Evolutionary conservation across 2,797 vertebrate species (phyloP), one percentile per base, ranked within the genome.

Genomic region (Phoeniculus purpureus): DNA sequence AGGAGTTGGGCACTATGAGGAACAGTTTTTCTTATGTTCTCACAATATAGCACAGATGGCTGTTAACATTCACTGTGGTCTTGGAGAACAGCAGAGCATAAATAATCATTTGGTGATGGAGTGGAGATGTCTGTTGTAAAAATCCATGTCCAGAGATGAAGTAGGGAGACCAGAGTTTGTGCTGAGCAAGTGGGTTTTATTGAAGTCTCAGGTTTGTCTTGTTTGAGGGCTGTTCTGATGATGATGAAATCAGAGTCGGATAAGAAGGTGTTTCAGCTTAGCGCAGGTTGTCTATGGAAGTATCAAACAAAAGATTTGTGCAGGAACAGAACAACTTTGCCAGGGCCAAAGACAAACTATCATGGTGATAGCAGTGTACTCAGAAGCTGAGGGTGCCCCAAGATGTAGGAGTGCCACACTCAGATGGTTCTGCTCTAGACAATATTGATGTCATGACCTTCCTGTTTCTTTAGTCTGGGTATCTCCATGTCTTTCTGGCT

Each of bases 381-480:
- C 2, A 1, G 59, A 52, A 85, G 64, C 37, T 31, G 71, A 43
- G 48, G 12, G 34, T 31, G 19, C 29, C 59, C 50, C 16, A 22
- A 74, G 58, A 31, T 2, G 29, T 29, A 29, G 43, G 51, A 94
- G 16, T 51, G 54, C 50, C 27, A 3, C 15, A 18, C 71, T 91
- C 40, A 23, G 51, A 66, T 4, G 1, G 50, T 73, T 86, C 65
- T 92, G 58, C 31, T 82, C 60, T 60, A 10, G 4, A 34, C n/a
- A 61, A 74, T 68, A 67, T 93, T 61, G 31, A 82, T 87, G 72
- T 92, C 75, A 75, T 85, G 78, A 94, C 88, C 84, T 92, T 86
- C 31, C n/a, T 31, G 11, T 84, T 84, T 91, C 51, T 47, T 76
- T 71, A 88, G 61, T 43, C 61, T 52, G 64, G 47, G 47, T 87